phyloP scores from a whole-genome alignment of 2,797 vertebrate species.

The Bradypus variegatus region DNA sequence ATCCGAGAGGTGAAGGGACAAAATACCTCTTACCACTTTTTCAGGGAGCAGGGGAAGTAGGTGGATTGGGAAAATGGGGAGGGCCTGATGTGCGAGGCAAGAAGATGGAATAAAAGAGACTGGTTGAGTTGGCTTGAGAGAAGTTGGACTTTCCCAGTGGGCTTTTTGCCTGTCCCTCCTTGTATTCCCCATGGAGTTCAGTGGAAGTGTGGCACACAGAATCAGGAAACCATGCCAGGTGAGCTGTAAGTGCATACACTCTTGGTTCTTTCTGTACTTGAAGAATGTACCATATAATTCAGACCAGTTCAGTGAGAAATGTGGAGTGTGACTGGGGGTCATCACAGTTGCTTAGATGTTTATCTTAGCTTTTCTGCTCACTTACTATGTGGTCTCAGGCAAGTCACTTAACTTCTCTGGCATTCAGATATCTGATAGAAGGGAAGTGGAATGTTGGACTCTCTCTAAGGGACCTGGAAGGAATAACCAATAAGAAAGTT shows the following conservation, averaged over 20 bases:
- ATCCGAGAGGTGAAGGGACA: neutral
- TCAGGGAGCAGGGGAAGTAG: neutral
- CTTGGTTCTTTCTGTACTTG: neutral
- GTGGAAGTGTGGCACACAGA: neutral
- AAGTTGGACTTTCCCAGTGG: neutral
- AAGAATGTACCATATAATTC: neutral
- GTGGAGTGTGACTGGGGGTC: neutral
- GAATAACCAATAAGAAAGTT: neutral
- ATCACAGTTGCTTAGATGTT: neutral
- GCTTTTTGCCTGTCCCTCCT: no score
- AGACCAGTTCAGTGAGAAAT: neutral
- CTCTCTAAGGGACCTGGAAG: neutral
- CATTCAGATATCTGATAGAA: neutral
- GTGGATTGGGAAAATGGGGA: neutral
- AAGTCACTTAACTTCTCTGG: neutral
- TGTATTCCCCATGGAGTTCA: neutral
- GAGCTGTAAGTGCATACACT: no score
- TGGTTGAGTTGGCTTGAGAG: neutral
- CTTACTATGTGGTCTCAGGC: neutral
- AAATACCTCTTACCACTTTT: neutral
- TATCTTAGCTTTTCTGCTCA: neutral
- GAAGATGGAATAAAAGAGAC: neutral
- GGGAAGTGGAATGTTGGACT: neutral
- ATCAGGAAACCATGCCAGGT: rapidly evolving
- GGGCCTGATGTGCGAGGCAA: neutral